Percentiles rank a stretch among this genome's conserved stretches.
These are phyloP conservation scores for Squalus acanthias DNA, from an alignment of 2,797 vertebrate genomes.

Conservation along the genomic window DNA sequence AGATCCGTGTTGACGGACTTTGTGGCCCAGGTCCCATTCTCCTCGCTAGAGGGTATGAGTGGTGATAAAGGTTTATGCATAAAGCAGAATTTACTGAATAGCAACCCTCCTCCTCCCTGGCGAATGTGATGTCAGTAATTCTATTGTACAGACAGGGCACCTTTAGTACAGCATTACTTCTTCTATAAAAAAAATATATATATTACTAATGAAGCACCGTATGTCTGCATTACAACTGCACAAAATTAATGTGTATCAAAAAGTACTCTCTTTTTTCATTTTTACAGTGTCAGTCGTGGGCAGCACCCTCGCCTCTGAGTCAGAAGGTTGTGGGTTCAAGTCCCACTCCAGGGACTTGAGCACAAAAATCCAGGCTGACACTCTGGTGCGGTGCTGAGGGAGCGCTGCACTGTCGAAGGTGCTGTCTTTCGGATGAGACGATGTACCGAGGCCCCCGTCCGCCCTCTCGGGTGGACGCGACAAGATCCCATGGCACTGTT, in stretches of 20 bases:
- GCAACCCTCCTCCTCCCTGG: background rate
- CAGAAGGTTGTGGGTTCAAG: background rate
- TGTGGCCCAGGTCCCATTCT: background rate
- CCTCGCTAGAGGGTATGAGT: background rate
- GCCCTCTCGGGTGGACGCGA: too few relatives aligned
- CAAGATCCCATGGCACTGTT: background rate
- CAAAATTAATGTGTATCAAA: background rate
- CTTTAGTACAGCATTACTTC: background rate
- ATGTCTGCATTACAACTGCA: background rate
- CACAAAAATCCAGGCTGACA: background rate
- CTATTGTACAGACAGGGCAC: background rate
- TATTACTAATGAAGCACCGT: background rate
- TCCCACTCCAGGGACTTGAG: background rate
- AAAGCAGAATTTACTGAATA: background rate
- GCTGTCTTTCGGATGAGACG: background rate
- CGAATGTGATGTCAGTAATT: background rate
- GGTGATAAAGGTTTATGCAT: background rate
- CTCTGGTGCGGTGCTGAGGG: too few relatives aligned
- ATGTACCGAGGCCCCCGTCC: background rate
- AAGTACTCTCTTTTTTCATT: background rate
- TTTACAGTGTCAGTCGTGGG: background rate
- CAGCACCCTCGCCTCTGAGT: background rate
- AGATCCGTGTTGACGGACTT: too few relatives aligned
- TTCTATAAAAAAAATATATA: background rate
- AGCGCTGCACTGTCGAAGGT: too few relatives aligned